Percentiles rank a stretch among this genome's conserved stretches.
Conservation (phyloP, 2,888 invertebrate genomes). For the Drosophila ezoana region DNA sequence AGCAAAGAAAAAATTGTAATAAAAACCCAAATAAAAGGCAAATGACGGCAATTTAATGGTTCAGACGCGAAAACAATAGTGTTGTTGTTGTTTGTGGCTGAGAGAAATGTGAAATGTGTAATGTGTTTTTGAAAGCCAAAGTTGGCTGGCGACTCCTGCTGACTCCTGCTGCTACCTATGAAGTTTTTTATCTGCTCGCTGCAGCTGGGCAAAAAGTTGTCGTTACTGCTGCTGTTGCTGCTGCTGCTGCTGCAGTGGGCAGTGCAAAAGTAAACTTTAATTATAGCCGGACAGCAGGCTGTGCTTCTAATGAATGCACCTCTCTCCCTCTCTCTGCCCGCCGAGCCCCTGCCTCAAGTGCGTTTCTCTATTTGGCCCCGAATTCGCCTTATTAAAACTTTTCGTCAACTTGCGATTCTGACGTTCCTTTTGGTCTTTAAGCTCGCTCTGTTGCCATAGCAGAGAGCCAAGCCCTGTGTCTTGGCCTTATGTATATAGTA, state of each 20-base stretch:
- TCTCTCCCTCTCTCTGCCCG: conserved; percentile 5
- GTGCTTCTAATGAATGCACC: conserved; percentile 66
- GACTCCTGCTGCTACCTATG: conserved; percentile 42
- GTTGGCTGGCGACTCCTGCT: conserved; percentile 20
- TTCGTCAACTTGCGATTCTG: conserved; percentile 71
- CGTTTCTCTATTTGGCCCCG: conserved; percentile 59
- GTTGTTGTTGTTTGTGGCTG: conserved; percentile 55
- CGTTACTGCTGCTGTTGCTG: conserved; percentile 43
- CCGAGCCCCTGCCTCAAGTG: conserved; percentile 16
- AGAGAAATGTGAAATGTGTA: conserved; percentile 66
- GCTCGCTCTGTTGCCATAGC: conserved; percentile 67
- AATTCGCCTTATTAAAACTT: conserved; percentile 78
- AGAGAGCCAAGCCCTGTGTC: conserved; percentile 9
- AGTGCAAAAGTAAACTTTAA: conserved; percentile 77
- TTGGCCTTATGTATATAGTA: conserved; percentile 23
- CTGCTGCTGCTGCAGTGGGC: conserved; percentile 63
- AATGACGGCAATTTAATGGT: conserved; percentile 77
- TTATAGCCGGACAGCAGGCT: conserved; percentile 72
- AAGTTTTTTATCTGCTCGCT: conserved; percentile 72
- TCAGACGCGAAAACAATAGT: conserved; percentile 66
- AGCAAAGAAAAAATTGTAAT: conserved; percentile 49
- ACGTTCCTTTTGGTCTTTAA: conserved; percentile 65
- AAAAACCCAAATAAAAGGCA: conserved; percentile 72
- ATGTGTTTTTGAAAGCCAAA: conserved; percentile 75
- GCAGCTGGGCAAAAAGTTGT: conserved; percentile 66